phyloP scores from a whole-genome alignment of 2,888 invertebrate species.

The Drosophila algonquin region DNA sequence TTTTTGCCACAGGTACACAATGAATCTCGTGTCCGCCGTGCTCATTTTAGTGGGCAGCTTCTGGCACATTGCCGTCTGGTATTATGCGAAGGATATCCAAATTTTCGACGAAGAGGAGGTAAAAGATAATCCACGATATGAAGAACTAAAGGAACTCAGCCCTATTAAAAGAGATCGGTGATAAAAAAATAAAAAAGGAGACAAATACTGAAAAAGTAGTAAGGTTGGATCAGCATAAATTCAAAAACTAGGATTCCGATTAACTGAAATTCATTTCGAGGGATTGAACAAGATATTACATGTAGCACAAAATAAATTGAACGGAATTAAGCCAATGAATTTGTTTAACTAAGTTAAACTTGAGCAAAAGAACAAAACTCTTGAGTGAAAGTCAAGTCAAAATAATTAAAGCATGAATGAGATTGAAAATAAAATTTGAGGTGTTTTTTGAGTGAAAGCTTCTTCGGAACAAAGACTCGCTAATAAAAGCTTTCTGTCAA shows the following conservation, averaged over 20 bases:
- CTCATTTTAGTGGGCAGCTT: constrained; percentile 87
- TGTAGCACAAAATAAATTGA: not conserved
- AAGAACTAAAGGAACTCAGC: constrained; percentile 14
- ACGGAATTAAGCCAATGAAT: not conserved
- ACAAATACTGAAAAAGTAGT: too few species aligned
- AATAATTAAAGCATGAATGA: not conserved
- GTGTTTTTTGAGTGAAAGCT: not conserved
- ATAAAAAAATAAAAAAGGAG: too few species aligned
- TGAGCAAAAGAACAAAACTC: not conserved
- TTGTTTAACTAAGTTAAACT: not conserved
- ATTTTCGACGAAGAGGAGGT: constrained; percentile 85
- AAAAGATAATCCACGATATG: not conserved
- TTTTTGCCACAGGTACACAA: constrained; percentile 82
- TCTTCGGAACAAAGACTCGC: too few species aligned
- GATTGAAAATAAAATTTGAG: not conserved
- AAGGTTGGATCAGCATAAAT: not conserved
- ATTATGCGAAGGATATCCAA: constrained; percentile 87
- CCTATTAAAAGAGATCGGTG: not conserved
- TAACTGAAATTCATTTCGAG: not conserved
- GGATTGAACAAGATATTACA: not conserved
- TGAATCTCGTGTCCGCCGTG: constrained; percentile 87
- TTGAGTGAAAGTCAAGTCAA: constrained; percentile 18
- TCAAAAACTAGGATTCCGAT: not conserved
- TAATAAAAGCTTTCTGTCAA: not conserved
- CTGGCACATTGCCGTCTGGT: constrained; percentile 88